phyloP scores from a whole-genome alignment of 2,113 vertebrate species.

The Phylloscopus trochilus region DNA sequence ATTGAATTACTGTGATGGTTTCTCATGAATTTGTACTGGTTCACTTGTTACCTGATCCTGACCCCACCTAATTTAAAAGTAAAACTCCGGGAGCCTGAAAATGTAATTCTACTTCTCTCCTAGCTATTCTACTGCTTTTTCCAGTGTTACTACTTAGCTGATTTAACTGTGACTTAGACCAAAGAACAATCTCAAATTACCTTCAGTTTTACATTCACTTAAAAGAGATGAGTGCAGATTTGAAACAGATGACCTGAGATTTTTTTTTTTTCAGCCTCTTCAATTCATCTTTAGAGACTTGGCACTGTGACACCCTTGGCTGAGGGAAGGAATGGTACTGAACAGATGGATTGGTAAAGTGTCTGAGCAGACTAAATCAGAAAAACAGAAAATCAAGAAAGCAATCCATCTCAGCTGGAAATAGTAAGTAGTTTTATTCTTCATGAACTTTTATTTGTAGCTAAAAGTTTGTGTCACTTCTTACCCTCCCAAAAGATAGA shows the following conservation, averaged over 20 bases:
- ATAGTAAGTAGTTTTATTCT: background rate
- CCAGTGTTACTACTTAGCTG: background rate
- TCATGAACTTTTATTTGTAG: background rate
- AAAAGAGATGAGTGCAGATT: constrained; percentile 35
- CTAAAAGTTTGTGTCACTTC: background rate
- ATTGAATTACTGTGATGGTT: background rate
- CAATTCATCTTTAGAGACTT: constrained; percentile 10
- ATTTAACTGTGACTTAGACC: background rate
- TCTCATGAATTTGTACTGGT: background rate
- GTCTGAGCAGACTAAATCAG: constrained; percentile 12
- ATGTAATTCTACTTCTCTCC: background rate
- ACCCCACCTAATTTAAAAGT: background rate
- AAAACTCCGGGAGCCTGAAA: background rate
- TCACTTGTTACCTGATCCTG: background rate
- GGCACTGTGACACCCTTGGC: background rate
- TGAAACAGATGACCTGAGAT: constrained; percentile 24
- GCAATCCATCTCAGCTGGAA: constrained; percentile 10
- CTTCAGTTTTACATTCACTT: constrained; percentile 26
- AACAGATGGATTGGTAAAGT: constrained; percentile 23
- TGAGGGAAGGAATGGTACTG: background rate
- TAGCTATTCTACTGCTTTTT: background rate
- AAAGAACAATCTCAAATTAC: constrained; percentile 47
- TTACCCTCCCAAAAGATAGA: background rate
- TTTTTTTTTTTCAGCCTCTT: background rate
- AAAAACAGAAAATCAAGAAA: constrained; percentile 28